These are phyloP conservation scores for Crotalus tigris DNA, from an alignment of 2,113 vertebrate genomes.

Conservation along the genomic window DNA sequence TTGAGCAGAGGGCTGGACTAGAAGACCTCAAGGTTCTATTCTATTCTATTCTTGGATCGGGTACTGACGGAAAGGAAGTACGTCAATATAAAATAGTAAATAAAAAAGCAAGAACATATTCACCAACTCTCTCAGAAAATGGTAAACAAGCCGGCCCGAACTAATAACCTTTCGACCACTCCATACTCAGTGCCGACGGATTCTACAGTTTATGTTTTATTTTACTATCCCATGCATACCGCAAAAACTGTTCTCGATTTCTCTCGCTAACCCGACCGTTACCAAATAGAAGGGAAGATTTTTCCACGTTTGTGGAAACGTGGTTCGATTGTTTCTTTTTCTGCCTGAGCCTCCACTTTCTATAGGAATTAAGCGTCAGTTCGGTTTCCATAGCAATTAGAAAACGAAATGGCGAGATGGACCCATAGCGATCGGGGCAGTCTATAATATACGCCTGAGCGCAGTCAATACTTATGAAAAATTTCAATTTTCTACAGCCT, in stretches of 20 bases:
- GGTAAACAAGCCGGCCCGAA: not conserved
- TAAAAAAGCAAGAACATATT: not conserved
- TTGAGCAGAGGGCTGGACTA: too few species aligned
- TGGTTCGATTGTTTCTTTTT: not conserved
- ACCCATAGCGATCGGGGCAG: not conserved
- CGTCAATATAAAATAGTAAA: not conserved
- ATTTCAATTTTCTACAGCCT: not conserved
- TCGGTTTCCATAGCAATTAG: not conserved
- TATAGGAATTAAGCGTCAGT: not conserved
- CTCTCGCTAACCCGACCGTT: not conserved
- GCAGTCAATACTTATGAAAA: rapidly evolving
- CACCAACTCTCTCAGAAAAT: not conserved
- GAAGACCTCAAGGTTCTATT: too few species aligned
- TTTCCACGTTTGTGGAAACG: not conserved
- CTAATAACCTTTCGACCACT: not conserved
- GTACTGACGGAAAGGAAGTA: not conserved
- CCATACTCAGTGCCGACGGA: not conserved
- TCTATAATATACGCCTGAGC: not conserved
- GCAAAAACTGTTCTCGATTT: not conserved
- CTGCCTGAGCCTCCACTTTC: not conserved
- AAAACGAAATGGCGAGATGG: not conserved
- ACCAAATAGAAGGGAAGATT: not conserved
- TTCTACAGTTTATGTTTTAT: not conserved
- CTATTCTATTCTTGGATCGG: not conserved
- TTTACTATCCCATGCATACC: not conserved